Evolutionary conservation across 2,797 vertebrate genomes (phyloP).

Genomic region (Ataeniobius toweri): DNA sequence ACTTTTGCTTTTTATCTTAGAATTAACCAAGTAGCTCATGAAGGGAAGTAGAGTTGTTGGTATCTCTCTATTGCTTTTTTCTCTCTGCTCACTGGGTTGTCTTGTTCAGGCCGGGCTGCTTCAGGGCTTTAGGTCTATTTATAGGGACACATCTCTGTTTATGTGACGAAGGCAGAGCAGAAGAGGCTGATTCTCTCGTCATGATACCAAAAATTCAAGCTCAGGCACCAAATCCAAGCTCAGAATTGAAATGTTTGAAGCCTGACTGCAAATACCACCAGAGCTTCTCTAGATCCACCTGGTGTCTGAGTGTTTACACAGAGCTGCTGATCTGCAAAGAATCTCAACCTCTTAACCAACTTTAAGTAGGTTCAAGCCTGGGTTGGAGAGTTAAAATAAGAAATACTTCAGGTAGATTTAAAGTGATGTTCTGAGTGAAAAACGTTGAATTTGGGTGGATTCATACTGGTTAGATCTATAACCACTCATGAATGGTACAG

Average conservation of each 20-base stretch:
- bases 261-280: not conserved
- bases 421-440: not conserved
- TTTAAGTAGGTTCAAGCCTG: slow-evolving; percentile 8
- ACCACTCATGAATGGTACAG: not conserved
- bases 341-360: not conserved
- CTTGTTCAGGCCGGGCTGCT: slow-evolving; percentile 58
- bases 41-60: slow-evolving; percentile 28
- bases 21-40: slow-evolving; percentile 18
- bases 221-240: slow-evolving; percentile 1
- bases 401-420: not conserved
- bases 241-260: slow-evolving; percentile 2
- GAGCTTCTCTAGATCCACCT: not conserved
- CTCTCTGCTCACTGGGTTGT: slow-evolving; percentile 51
- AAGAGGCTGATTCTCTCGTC: slow-evolving; percentile 35
- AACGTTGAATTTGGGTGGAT: not conserved
- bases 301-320: not conserved
- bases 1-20: slow-evolving; percentile 7
- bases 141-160: slow-evolving; percentile 72
- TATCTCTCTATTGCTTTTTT: slow-evolving; percentile 30
- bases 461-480: not conserved
- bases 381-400: slow-evolving; percentile 1
- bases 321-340: not conserved
- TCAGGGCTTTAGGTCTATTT: slow-evolving; percentile 72
- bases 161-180: slow-evolving; percentile 46
- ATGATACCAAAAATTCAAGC: slow-evolving; percentile 35